A percentile compares a stretch with the other conserved stretches of the same genome.
Conservation (phyloP, 2,888 invertebrate species). For the Desoria tigrina region DNA sequence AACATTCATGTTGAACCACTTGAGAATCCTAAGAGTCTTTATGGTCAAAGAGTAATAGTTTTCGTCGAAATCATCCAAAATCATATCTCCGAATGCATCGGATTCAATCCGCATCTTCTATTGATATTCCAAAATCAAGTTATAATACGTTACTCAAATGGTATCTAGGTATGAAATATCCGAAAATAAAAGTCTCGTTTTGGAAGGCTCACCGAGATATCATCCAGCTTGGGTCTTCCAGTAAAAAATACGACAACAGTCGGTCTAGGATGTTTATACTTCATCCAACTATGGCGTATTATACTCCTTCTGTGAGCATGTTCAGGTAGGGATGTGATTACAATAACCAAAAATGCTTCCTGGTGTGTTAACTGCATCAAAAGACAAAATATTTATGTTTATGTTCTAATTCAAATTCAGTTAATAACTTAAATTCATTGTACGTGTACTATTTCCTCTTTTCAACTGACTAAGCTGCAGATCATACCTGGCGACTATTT, state of each 20-base stretch:
- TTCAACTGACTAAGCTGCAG: too few species aligned
- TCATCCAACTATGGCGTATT: constrained; percentile 34
- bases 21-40: constrained; percentile 42
- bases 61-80: constrained; percentile 43
- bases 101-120: constrained; percentile 22
- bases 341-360: constrained; percentile 26
- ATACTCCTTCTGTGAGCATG: constrained; percentile 29
- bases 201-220: constrained; percentile 21
- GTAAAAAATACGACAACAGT: constrained; percentile 31
- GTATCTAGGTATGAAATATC: neutral
- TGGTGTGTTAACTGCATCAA: neutral
- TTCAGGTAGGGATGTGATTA: constrained; percentile 29
- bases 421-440: too few species aligned
- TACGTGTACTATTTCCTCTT: too few species aligned
- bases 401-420: too few species aligned
- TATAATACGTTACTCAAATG: neutral
- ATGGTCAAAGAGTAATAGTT: constrained; percentile 38
- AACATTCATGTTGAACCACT: constrained; percentile 32
- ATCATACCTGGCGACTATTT: too few species aligned
- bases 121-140: neutral
- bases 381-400: too few species aligned
- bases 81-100: constrained; percentile 25
- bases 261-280: neutral
- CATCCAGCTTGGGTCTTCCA: constrained; percentile 33
- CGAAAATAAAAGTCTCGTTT: neutral